These are phyloP conservation scores for Semibalanus balanoides DNA, from an alignment of 1,140 invertebrate species.

Conservation along the genomic window DNA sequence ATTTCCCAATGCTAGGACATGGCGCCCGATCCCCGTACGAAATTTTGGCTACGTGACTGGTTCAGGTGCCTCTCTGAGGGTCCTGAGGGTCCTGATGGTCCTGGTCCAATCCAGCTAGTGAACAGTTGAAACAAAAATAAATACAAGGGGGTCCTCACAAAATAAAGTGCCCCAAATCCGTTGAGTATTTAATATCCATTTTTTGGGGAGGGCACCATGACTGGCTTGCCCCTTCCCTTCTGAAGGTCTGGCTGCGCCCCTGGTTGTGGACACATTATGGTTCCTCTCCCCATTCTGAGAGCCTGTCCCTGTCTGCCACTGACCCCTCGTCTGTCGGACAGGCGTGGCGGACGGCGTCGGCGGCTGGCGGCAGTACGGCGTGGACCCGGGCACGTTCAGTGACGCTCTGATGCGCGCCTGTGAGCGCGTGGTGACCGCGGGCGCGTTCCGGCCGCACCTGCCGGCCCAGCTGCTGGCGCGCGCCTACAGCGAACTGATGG, in stretches of 20 bases:
- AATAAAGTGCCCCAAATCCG: no score
- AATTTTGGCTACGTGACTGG: no score
- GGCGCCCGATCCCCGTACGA: no score
- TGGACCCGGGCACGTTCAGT: constrained; percentile 92
- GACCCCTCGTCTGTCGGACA: constrained; percentile 23
- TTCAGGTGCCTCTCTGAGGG: no score
- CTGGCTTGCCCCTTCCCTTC: no score
- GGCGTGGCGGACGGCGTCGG: constrained; percentile 96
- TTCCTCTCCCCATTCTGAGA: not conserved
- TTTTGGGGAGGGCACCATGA: no score
- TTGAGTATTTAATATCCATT: no score
- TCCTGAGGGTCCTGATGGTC: no score
- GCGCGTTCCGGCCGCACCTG: constrained; percentile 65
- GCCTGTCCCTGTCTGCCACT: not conserved
- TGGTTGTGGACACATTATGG: not conserved
- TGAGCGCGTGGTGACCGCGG: constrained; percentile 69
- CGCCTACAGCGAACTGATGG: constrained; percentile 80
- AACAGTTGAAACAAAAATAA: not conserved
- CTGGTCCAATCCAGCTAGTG: no score
- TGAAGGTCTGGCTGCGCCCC: no score
- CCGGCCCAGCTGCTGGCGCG: constrained; percentile 72
- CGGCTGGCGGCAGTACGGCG: constrained; percentile 92
- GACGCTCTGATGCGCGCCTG: constrained; percentile 84
- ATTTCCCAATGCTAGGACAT: no score
- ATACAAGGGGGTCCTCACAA: no score